These are phyloP conservation scores for Macrostomum lignano DNA, from an alignment of 1,140 invertebrate genomes.

Conservation along the genomic window DNA sequence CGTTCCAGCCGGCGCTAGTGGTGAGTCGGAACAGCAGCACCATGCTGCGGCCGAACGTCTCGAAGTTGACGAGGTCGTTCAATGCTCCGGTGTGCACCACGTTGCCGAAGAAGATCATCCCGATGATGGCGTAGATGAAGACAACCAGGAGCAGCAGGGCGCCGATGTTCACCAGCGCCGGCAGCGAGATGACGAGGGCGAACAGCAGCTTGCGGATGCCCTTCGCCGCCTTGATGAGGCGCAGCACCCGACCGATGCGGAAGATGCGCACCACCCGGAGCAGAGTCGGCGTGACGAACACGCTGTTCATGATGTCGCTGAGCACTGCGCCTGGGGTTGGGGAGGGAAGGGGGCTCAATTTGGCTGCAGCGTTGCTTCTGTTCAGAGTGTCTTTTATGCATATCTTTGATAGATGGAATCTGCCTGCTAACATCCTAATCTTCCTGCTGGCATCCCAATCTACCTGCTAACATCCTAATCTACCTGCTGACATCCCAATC, in stretches of 20 bases:
- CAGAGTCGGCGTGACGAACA: slow-evolving; percentile 66
- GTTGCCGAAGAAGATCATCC: slow-evolving; percentile 69
- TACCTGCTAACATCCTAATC: no score
- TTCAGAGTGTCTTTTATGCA: no score
- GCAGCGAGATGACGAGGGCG: slow-evolving; percentile 66
- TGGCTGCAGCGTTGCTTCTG: no score
- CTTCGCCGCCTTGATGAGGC: slow-evolving; percentile 78
- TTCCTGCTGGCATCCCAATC: no score
- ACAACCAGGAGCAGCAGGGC: slow-evolving; percentile 63
- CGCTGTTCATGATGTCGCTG: no score
- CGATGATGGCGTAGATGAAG: slow-evolving; percentile 80
- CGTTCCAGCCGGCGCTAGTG: slow-evolving; percentile 76
- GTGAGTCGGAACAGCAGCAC: slow-evolving; percentile 65
- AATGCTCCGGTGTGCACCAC: slow-evolving; percentile 55
- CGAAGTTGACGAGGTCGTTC: slow-evolving; percentile 41
- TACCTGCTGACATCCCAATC: no score
- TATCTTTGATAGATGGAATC: no score
- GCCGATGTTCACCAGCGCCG: slow-evolving; percentile 74
- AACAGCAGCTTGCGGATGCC: slow-evolving; percentile 77
- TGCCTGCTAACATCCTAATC: no score
- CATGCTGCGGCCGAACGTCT: slow-evolving; percentile 72
- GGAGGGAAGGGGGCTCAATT: no score
- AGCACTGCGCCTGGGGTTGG: no score
- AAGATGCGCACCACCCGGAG: slow-evolving; percentile 70
- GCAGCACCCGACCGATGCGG: slow-evolving; percentile 65